phyloP scores from a whole-genome alignment of 1,140 invertebrate genomes.

The Gonatopus flavifemur region DNA sequence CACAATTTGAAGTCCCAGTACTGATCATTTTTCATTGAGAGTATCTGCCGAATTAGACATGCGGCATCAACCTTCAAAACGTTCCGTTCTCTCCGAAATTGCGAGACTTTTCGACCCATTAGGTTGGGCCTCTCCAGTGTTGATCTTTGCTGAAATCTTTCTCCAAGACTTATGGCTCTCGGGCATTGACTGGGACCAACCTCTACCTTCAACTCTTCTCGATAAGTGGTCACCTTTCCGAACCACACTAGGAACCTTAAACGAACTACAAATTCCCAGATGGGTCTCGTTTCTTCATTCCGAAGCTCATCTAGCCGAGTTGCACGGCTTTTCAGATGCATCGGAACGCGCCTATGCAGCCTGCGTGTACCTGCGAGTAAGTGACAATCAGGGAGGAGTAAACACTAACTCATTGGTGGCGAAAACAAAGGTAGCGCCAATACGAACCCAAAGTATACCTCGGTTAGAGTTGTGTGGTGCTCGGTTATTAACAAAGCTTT shows the following conservation, averaged over 20 bases:
- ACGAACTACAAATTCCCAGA: not conserved
- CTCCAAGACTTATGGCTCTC: constrained; percentile 5
- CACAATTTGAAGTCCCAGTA: not conserved
- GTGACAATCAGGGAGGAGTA: not conserved
- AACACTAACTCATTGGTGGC: not conserved
- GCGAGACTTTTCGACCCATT: constrained; percentile 38
- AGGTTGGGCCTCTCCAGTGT: constrained; percentile 43
- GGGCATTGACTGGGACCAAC: not conserved
- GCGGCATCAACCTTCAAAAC: not conserved
- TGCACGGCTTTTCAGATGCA: no score
- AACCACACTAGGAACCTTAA: not conserved
- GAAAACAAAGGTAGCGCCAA: not conserved
- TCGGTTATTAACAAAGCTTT: no score
- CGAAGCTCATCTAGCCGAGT: no score
- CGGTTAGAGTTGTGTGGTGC: no score
- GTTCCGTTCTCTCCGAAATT: not conserved
- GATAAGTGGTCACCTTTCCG: not conserved
- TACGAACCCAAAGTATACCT: no score
- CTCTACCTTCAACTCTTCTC: not conserved
- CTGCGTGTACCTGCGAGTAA: not conserved
- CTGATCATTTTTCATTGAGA: not conserved
- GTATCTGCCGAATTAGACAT: not conserved
- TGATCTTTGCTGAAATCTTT: constrained; percentile 40
- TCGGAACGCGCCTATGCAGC: not conserved
- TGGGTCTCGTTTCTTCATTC: not conserved